Evolutionary conservation across 2,888 invertebrate species (phyloP).

Genomic region (Himalopsyche tibetana): DNA sequence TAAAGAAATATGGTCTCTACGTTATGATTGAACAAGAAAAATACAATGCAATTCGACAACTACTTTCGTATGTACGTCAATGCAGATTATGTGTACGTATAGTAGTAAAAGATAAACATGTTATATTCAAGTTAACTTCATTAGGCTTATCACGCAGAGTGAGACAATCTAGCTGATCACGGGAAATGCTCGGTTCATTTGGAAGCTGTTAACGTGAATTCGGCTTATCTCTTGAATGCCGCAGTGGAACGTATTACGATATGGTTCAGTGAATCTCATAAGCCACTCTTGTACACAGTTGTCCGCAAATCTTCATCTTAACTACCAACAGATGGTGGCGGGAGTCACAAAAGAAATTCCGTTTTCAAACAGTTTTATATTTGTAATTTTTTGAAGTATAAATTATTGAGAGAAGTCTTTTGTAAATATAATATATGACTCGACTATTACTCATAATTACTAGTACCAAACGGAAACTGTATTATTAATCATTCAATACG

Average conservation of each 20-base stretch:
- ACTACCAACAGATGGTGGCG: not conserved
- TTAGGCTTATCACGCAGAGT: slow-evolving; percentile 41
- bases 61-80: too few species aligned
- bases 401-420: too few species aligned
- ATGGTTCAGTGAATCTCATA: slow-evolving; percentile 2
- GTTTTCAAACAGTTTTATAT: too few species aligned
- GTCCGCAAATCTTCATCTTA: not conserved
- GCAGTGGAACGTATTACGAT: not conserved
- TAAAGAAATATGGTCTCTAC: too few species aligned
- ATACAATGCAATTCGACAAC: too few species aligned
- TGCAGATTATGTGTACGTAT: not conserved
- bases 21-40: too few species aligned
- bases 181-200: slow-evolving; percentile 48
- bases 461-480: too few species aligned
- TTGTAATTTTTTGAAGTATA: too few species aligned
- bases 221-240: not conserved
- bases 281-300: not conserved
- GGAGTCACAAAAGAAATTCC: not conserved
- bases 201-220: slow-evolving; percentile 23
- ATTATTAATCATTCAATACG: too few species aligned
- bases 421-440: too few species aligned
- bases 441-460: too few species aligned
- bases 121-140: slow-evolving; percentile 36
- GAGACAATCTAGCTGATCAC: slow-evolving; percentile 43
- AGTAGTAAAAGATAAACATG: slow-evolving; percentile 28